phyloP scores from a whole-genome alignment of 2,113 vertebrate species.

The Orcinus orca region DNA sequence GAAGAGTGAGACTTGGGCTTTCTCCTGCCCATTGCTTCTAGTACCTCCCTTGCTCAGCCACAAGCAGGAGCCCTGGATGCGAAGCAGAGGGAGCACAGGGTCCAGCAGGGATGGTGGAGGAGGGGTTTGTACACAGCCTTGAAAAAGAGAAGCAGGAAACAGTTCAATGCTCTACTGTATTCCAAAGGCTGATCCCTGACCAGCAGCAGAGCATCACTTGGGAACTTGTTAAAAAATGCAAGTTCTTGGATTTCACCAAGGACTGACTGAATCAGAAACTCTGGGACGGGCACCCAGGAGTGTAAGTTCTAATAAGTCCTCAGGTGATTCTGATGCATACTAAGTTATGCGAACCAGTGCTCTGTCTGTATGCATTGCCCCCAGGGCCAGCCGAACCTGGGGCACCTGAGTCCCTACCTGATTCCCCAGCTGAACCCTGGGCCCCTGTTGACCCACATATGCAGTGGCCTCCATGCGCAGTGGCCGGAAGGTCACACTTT shows the following conservation, averaged over 20 bases:
- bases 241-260: not conserved
- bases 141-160: not conserved
- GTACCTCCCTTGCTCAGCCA: not conserved
- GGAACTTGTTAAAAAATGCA: not conserved
- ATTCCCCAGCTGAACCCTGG: no score
- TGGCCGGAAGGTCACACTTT: not conserved
- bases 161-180: not conserved
- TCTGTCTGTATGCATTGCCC: not conserved
- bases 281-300: not conserved
- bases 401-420: not conserved
- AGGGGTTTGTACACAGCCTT: not conserved
- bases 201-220: no score
- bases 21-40: not conserved
- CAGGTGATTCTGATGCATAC: no score
- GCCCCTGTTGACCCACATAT: not conserved
- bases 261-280: not conserved
- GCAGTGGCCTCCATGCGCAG: not conserved
- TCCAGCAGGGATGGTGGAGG: not conserved
- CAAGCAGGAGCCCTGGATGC: not conserved
- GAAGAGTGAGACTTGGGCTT: not conserved
- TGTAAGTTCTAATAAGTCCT: not conserved
- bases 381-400: not conserved
- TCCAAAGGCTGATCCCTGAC: not conserved
- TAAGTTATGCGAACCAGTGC: not conserved
- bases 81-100: rapidly evolving